phyloP scores from a whole-genome alignment of 1,140 invertebrate species.

The Pseudomyrmex flavicornis region DNA sequence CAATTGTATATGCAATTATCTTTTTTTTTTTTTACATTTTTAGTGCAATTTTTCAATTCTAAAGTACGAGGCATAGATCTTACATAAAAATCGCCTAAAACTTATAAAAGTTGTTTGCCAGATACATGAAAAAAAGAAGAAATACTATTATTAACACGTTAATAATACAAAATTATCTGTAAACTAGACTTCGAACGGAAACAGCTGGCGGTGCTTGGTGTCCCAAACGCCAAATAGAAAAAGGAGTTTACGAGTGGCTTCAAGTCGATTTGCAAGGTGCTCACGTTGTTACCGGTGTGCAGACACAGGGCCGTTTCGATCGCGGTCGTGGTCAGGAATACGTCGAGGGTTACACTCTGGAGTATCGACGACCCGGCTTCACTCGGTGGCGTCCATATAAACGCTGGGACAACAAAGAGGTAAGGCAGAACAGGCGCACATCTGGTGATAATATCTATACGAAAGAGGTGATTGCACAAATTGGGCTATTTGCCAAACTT shows the following conservation, averaged over 20 bases:
- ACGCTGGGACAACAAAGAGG: constrained; percentile 88
- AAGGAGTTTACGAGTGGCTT: constrained; percentile 90
- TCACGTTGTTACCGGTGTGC: constrained; percentile 90
- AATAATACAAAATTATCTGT: constrained; percentile 6
- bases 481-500: constrained; percentile 7
- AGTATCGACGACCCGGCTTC: constrained; percentile 90
- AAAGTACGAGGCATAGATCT: not conserved
- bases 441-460: constrained; percentile 9
- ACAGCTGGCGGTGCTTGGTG: constrained; percentile 94
- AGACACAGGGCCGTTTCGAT: constrained; percentile 93
- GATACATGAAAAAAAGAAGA: too few relatives aligned
- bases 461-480: not conserved
- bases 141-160: not conserved
- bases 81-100: not conserved
- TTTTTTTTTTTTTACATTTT: not conserved
- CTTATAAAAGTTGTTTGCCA: not conserved
- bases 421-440: constrained; percentile 83
- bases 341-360: constrained; percentile 90
- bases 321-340: constrained; percentile 92
- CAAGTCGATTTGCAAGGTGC: constrained; percentile 90
- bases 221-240: constrained; percentile 89
- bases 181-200: constrained; percentile 89
- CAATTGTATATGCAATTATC: not conserved
- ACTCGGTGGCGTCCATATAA: constrained; percentile 88
- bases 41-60: not conserved